Conservation (phyloP, 2,888 invertebrate genomes). For the Drosophila monieri region DNA sequence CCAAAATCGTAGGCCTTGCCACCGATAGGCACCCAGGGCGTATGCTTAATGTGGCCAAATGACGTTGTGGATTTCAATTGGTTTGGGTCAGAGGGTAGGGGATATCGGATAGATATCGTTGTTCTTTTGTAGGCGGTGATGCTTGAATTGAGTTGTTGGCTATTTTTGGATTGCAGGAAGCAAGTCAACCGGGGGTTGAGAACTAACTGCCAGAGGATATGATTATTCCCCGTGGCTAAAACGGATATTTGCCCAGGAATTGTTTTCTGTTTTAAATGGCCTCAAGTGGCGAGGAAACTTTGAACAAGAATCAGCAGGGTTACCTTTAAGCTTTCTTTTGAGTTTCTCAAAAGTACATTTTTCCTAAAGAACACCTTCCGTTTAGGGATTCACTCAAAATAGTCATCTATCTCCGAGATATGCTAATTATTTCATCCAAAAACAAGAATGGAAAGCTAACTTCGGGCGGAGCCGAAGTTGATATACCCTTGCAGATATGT, state of each 20-base stretch:
- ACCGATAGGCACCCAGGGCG: slow-evolving; percentile 48
- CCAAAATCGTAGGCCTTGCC: slow-evolving; percentile 29
- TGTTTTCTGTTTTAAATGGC: slow-evolving; percentile 1
- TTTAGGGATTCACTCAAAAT: slow-evolving; percentile 5
- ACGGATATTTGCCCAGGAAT: slow-evolving; percentile 25
- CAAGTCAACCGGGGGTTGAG: slow-evolving; percentile 16
- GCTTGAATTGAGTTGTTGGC: slow-evolving; percentile 32
- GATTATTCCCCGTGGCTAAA: slow-evolving; percentile 19
- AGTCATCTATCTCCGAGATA: slow-evolving; percentile 26
- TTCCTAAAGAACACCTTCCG: background rate
- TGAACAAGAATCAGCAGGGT: background rate
- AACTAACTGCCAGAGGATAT: slow-evolving; percentile 6
- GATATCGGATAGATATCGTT: slow-evolving; percentile 1
- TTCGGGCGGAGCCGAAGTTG: no score
- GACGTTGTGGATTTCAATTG: slow-evolving; percentile 70
- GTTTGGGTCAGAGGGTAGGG: slow-evolving; percentile 18
- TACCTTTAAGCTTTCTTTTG: background rate
- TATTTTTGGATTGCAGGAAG: slow-evolving; percentile 34
- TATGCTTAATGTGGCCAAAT: slow-evolving; percentile 69
- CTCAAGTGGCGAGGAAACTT: background rate
- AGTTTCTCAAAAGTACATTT: background rate
- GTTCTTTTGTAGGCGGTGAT: slow-evolving; percentile 24
- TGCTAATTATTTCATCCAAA: slow-evolving; percentile 33
- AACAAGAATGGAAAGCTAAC: no score
- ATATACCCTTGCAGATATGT: no score